Evolutionary conservation across 2,888 invertebrate species (phyloP), one percentile per base, ranked within the genome.

Genomic region (Sinopyrophorus schimmeli): DNA sequence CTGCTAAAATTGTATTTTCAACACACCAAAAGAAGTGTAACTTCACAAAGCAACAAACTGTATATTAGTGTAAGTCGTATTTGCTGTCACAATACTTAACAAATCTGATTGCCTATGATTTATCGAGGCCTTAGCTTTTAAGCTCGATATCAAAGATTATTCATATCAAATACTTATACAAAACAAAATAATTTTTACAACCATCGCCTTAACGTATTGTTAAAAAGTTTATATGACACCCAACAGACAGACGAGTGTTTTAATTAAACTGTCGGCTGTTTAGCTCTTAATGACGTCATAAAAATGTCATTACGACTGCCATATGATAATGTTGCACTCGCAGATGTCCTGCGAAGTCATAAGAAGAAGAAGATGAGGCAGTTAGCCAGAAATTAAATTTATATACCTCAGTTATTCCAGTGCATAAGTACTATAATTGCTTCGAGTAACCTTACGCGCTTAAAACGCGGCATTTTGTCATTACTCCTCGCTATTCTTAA

Each of bases 191-290:
- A 31, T 16, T 46, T 55, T 53, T 43, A 46, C 20, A 18, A 35
- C 30, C 31, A 20, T 20, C n/a, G 17, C 20, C 28, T 39, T 12
- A 31, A 40, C 37, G 47, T 51, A 54, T 54, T 41, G 38, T 43
- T 50, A 41, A 28, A 30, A 49, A 49, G 44, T 56, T 56, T 54
- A 56, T 54, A 56, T 51, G 50, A 47, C 46, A 53, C 52, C 42
- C 28, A 47, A 49, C 52, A 46, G 55, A 42, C 55, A 49, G 53
- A 41, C 54, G 53, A 35, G 55, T 49, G 46, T 55, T 57, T 61
- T 61, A 61, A 61, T 61, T 58, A 61, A 60, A 55, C 57, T 58
- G 61, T 61, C 61, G 51, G 58, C 50, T 61, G 57, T 61, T 59
- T 55, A 47, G 52, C 47, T 57, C 55, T 58, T 59, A 61, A 61